These are phyloP conservation scores for Aramus guarauna DNA, from an alignment of 2,113 vertebrate species.

Conservation along the genomic window DNA sequence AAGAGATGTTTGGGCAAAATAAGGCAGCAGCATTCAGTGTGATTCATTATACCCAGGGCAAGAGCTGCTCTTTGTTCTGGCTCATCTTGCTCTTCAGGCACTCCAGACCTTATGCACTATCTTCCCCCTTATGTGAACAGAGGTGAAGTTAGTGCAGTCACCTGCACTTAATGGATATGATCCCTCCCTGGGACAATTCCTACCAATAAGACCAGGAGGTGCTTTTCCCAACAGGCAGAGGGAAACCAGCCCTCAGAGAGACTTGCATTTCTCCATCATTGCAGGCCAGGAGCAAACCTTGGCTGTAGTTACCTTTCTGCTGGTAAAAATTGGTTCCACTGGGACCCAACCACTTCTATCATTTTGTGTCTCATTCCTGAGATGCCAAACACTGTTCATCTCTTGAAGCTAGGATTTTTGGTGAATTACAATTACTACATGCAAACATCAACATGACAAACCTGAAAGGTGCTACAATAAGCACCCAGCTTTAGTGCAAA, in stretches of 20 bases:
- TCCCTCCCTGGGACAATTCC: neutral
- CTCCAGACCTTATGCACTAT: neutral
- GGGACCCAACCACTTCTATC: neutral
- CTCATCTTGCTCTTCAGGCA: neutral
- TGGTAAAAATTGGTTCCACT: neutral
- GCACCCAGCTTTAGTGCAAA: neutral
- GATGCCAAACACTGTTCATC: neutral
- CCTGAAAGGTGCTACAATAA: neutral
- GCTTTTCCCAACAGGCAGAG: neutral
- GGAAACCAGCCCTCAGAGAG: neutral
- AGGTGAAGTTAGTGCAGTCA: neutral
- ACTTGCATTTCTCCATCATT: neutral
- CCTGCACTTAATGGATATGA: neutral
- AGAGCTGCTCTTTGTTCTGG: neutral
- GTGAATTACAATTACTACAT: neutral
- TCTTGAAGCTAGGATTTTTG: neutral
- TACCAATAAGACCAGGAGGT: neutral
- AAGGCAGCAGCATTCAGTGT: neutral
- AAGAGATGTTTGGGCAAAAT: neutral
- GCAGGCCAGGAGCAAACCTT: neutral
- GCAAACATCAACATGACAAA: neutral
- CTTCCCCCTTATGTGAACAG: neutral
- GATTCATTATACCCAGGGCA: neutral
- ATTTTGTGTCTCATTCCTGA: neutral
- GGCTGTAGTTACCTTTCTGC: too few relatives aligned